Evolutionary conservation across 2,888 invertebrate species (phyloP).

Genomic region (Hirtodrosophila confusa): DNA sequence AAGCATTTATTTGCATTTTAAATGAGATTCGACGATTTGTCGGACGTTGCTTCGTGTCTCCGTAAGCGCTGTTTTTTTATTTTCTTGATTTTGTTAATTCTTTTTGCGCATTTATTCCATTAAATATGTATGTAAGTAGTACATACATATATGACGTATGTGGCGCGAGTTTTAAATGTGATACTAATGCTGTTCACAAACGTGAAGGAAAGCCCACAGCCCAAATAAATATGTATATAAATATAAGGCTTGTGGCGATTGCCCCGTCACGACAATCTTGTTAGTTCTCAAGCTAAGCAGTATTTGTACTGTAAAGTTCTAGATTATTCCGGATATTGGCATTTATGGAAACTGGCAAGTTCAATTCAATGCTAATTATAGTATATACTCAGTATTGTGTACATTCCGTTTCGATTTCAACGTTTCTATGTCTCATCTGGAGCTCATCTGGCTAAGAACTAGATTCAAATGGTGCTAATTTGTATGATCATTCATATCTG

Average conservation of each 20-base stretch:
- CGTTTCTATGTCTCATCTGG: constrained; percentile 3
- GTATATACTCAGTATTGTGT: background rate
- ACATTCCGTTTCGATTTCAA: no score
- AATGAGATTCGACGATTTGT: constrained; percentile 55
- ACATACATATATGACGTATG: constrained; percentile 42
- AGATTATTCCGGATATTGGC: constrained; percentile 26
- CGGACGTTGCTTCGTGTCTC: constrained; percentile 59
- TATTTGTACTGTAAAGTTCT: constrained; percentile 11
- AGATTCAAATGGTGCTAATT: constrained; percentile 59
- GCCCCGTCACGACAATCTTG: constrained; percentile 21
- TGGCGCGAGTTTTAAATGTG: background rate
- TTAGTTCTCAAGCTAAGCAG: constrained; percentile 9
- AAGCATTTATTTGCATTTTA: constrained; percentile 53
- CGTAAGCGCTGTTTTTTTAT: constrained; percentile 16
- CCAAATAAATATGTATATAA: constrained; percentile 4
- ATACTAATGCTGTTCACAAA: no score
- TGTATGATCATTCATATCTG: constrained; percentile 35
- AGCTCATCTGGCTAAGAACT: constrained; percentile 39
- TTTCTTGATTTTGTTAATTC: constrained; percentile 15
- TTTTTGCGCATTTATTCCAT: constrained; percentile 57
- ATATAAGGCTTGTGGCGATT: background rate
- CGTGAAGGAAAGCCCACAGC: constrained; percentile 42
- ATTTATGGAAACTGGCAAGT: constrained; percentile 13
- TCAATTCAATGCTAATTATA: constrained; percentile 5
- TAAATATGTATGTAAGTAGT: constrained; percentile 12